Conservation (phyloP, 23 tunicate genomes). For the Phallusia fumigata region DNA sequence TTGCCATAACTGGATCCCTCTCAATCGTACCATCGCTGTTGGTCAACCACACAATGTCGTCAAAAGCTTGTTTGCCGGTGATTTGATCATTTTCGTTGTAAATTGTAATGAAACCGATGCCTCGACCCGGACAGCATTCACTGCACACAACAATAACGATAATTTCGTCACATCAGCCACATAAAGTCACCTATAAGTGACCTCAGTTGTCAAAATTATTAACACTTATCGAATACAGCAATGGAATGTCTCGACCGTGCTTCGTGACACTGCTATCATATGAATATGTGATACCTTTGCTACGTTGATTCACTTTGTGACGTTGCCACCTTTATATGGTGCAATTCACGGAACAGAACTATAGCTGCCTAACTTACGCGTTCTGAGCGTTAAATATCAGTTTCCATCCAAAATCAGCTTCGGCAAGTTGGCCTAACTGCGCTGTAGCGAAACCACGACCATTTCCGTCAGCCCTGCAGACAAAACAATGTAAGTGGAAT, state of each 20-base stretch:
- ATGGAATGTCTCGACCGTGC: too few species aligned
- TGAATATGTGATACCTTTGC: too few species aligned
- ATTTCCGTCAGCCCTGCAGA: conserved; percentile 69
- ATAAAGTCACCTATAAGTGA: too few species aligned
- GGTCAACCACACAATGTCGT: conserved; percentile 55
- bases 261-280: too few species aligned
- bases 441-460: conserved; percentile 66
- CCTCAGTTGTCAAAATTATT: too few species aligned
- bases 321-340: too few species aligned
- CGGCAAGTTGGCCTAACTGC: conserved; percentile 79
- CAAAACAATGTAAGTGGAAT: too few species aligned
- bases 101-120: conserved; percentile 69
- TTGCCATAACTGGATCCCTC: conserved; percentile 76
- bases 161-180: too few species aligned
- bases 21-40: conserved; percentile 47
- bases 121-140: conserved; percentile 59
- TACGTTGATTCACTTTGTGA: too few species aligned
- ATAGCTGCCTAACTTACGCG: conserved; percentile 48
- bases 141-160: conserved; percentile 3
- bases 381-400: conserved; percentile 64
- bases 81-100: conserved; percentile 58
- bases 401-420: conserved; percentile 58
- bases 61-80: conserved; percentile 48
- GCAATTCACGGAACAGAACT: too few species aligned
- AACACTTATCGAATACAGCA: too few species aligned